Evolutionary conservation across 2,888 invertebrate species (phyloP).

Genomic region (Papilio protenor): DNA sequence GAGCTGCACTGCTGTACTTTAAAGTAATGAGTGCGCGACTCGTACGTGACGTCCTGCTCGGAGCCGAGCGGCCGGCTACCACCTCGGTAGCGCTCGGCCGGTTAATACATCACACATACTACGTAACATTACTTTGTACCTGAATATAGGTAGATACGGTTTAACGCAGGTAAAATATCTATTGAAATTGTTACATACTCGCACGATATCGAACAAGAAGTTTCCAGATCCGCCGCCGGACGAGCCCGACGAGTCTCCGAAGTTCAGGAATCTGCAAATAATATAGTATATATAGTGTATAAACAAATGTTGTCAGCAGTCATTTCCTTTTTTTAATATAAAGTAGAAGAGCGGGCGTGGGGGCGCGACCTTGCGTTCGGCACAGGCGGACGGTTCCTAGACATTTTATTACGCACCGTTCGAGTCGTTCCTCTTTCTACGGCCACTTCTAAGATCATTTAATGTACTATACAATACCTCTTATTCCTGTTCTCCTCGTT

Average conservation of each 20-base stretch:
- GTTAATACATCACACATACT: not conserved
- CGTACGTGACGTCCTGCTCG: not conserved
- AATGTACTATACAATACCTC: slow-evolving; percentile 69
- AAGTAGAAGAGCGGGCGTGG: too few relatives aligned
- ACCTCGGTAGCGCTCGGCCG: not conserved
- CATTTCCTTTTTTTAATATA: too few relatives aligned
- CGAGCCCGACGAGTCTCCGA: slow-evolving; percentile 81
- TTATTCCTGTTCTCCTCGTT: slow-evolving; percentile 93
- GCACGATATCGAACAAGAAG: slow-evolving; percentile 94
- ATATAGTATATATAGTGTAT: not conserved
- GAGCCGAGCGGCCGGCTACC: not conserved
- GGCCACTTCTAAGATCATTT: too few relatives aligned
- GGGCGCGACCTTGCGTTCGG: too few relatives aligned
- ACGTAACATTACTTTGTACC: not conserved
- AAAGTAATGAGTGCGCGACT: slow-evolving; percentile 25
- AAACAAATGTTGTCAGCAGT: too few relatives aligned
- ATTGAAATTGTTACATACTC: slow-evolving; percentile 86
- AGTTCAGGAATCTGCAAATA: slow-evolving; percentile 85
- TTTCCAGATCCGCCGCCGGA: slow-evolving; percentile 92
- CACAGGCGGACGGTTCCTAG: too few relatives aligned
- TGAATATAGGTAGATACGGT: not conserved
- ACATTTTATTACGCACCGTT: too few relatives aligned
- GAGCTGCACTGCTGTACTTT: not conserved
- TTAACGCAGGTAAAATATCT: not conserved
- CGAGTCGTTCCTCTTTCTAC: too few relatives aligned